A percentile compares a stretch with the other conserved stretches of the same genome.
Evolutionary conservation across 2,888 invertebrate genomes (phyloP).

Genomic region (Spisula subtruncata): DNA sequence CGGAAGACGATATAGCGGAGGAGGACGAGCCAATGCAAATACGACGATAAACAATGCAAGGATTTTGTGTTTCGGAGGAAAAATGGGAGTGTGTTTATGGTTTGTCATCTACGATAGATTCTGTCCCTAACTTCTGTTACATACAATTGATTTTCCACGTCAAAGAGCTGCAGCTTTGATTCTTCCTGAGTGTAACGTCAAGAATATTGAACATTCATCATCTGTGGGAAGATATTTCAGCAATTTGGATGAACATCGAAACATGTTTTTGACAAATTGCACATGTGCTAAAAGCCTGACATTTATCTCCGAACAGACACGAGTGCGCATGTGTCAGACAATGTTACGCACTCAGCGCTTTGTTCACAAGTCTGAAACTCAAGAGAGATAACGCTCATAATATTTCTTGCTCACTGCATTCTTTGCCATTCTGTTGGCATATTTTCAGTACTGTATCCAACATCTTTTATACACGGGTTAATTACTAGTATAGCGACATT

Average conservation of each 20-base stretch:
- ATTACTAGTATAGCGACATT: not conserved
- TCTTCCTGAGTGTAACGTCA: not conserved
- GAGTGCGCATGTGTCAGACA: not conserved
- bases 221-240: not conserved
- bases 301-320: not conserved
- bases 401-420: conserved; percentile 19
- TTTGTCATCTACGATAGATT: not conserved
- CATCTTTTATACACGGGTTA: conserved; percentile 23
- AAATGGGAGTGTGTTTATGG: not conserved
- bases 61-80: not conserved
- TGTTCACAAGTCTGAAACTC: not conserved
- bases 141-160: conserved; percentile 3
- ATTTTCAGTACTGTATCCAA: not conserved
- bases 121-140: not conserved
- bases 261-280: not conserved
- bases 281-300: not conserved
- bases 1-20: conserved; percentile 93
- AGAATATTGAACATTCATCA: not conserved
- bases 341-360: not conserved
- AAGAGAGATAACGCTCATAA: conserved; percentile 14
- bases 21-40: conserved; percentile 95
- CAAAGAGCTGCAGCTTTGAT: not conserved
- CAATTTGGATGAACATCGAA: not conserved
- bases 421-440: not conserved
- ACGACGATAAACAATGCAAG: conserved; percentile 85